A percentile compares a stretch with the other conserved stretches of the same genome.
Conservation (phyloP, 2,113 vertebrate species). For the Colinus virginianus region DNA sequence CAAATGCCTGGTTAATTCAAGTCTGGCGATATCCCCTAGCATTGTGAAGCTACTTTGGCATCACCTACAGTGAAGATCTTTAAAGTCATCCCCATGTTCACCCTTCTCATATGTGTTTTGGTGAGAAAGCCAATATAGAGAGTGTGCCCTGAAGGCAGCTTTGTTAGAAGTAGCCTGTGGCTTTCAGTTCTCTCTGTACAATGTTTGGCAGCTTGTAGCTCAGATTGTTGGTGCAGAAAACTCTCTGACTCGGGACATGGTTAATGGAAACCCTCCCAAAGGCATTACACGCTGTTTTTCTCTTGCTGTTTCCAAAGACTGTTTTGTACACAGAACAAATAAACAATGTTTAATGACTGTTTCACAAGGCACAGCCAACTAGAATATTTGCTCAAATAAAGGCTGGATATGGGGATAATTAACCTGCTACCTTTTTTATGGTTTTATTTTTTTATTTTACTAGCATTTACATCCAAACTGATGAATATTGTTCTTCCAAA, state of each 20-base stretch:
- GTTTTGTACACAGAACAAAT: conserved; percentile 4
- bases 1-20: conserved; percentile 3
- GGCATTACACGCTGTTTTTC: background rate
- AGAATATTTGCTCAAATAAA: background rate
- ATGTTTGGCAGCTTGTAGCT: conserved; percentile 6
- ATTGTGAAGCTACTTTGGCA: conserved; percentile 45
- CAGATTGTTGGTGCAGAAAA: conserved; percentile 10
- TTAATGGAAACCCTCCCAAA: conserved; percentile 24
- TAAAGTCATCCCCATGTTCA: background rate
- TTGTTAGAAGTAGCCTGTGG: background rate
- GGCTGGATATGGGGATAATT: background rate
- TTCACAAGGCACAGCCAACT: background rate
- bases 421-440: background rate
- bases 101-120: background rate
- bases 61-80: conserved; percentile 22
- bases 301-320: background rate
- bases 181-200: background rate
- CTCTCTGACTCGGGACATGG: background rate
- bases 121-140: fast-evolving
- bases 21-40: background rate
- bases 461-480: background rate
- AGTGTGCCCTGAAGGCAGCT: background rate
- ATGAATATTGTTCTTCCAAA: background rate
- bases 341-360: background rate
- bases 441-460: too few relatives aligned